A percentile compares a stretch with the other conserved stretches of the same genome.
These are phyloP conservation scores for Strix uralensis DNA, from an alignment of 2,113 vertebrate species.

Conservation along the genomic window DNA sequence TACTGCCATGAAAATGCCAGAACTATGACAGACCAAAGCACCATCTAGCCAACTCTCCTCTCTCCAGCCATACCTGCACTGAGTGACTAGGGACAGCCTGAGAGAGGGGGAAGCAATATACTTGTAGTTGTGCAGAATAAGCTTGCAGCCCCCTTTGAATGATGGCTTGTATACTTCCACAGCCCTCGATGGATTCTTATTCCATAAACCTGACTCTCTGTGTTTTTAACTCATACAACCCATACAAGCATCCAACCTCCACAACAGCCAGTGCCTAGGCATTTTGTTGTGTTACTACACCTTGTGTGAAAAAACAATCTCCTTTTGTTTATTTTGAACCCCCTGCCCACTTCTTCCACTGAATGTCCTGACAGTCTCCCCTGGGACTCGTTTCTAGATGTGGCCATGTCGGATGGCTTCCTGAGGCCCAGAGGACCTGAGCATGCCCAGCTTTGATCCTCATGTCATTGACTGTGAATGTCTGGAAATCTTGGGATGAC, in stretches of 20 bases:
- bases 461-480: neutral
- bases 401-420: fast-evolving
- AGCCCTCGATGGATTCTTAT: neutral
- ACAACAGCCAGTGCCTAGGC: neutral
- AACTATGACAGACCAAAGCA: neutral
- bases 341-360: neutral
- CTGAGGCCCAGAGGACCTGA: neutral
- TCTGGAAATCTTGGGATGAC: neutral
- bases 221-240: neutral
- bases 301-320: neutral
- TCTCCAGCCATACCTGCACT: fast-evolving
- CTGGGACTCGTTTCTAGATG: fast-evolving
- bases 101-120: neutral
- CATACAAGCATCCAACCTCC: neutral
- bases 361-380: neutral
- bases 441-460: neutral
- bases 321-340: neutral
- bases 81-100: no score
- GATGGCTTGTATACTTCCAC: neutral
- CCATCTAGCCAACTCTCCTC: no score
- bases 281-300: neutral
- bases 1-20: neutral
- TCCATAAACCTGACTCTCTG: neutral
- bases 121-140: neutral
- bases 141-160: neutral